A percentile compares a stretch with the other conserved stretches of the same genome.
phyloP scores from a whole-genome alignment of 2,888 invertebrate genomes.

The Marronus borbonicus region DNA sequence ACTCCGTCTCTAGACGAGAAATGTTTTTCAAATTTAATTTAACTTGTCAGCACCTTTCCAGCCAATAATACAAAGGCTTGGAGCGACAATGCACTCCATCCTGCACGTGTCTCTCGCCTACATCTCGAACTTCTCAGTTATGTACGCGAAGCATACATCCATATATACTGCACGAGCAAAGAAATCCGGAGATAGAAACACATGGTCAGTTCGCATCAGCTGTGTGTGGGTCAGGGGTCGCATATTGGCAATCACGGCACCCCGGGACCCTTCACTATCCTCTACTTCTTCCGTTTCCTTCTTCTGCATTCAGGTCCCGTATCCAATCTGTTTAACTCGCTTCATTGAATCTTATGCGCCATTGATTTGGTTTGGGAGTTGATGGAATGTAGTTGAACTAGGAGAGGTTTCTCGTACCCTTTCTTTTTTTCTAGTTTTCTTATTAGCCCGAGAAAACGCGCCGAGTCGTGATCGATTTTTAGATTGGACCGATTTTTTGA shows the following conservation, averaged over 20 bases:
- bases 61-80: constrained; percentile 18
- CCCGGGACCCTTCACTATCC: constrained; percentile 52
- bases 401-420: constrained; percentile 59
- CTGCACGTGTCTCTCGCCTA: constrained; percentile 5
- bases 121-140: neutral
- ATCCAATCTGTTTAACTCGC: constrained; percentile 69
- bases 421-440: constrained; percentile 66
- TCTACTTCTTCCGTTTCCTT: constrained; percentile 56
- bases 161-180: neutral
- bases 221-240: constrained; percentile 63
- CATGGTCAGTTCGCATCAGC: constrained; percentile 68
- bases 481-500: constrained; percentile 35
- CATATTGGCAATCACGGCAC: constrained; percentile 66
- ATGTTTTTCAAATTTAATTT: constrained; percentile 24
- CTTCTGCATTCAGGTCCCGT: constrained; percentile 67
- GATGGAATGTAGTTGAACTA: neutral
- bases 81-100: neutral
- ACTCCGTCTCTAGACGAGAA: neutral
- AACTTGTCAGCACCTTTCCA: neutral
- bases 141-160: neutral
- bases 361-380: constrained; percentile 66
- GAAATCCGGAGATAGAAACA: constrained; percentile 57
- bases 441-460: constrained; percentile 57
- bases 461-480: constrained; percentile 45
- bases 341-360: constrained; percentile 69